Evolutionary conservation across 2,888 invertebrate genomes (phyloP), one percentile per base, ranked within the genome.

Genomic region (Lithophane leautieri): DNA sequence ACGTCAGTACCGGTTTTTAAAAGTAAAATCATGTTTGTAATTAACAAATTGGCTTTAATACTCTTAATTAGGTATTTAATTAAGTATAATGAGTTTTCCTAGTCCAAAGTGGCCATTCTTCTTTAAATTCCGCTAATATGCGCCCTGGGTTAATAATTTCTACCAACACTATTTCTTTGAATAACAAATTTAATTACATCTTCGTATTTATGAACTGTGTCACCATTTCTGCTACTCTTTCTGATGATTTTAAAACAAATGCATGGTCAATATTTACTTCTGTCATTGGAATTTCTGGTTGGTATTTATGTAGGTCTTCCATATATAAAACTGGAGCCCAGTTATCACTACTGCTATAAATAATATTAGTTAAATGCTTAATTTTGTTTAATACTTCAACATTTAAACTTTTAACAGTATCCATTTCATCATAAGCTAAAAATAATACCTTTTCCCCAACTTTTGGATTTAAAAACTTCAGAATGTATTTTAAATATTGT

Each of bases 301-400:
- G 84, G 54, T 91, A 91, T 76, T 82, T 82, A 81, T 89, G 91
- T 76, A 99, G 93, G 80, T 98, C 97, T 44, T 97, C 94, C 90
- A 97, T 98, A 90, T 98, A 98, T 60, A 95, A 93, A 0, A 97
- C 88, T 0, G 99, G 99, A 70, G 97, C 98, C 99, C 99, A 99
- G 12, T 97, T 97, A 94, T 99, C 99, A 7, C 91, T 97, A 8
- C 96, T 94, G 16, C 98, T 98, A 92, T 99, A 99, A 91, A 98
- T 98, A 67, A 99, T 97, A 89, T 94, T 92, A 19, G 92, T 94
- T 12, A 90, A 75, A 85, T 91, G 86, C 91, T 97, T 98, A 4
- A 99, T 94, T 88, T 97, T 97, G 22, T 97, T 92, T 63, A 99
- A 95, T 63, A 97, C 93, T 11, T 97, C 96, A 73, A 94, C 93